A percentile compares a stretch with the other conserved stretches of the same genome.
phyloP scores from a whole-genome alignment of 2,888 invertebrate species.

The Cosmopolites sordidus region DNA sequence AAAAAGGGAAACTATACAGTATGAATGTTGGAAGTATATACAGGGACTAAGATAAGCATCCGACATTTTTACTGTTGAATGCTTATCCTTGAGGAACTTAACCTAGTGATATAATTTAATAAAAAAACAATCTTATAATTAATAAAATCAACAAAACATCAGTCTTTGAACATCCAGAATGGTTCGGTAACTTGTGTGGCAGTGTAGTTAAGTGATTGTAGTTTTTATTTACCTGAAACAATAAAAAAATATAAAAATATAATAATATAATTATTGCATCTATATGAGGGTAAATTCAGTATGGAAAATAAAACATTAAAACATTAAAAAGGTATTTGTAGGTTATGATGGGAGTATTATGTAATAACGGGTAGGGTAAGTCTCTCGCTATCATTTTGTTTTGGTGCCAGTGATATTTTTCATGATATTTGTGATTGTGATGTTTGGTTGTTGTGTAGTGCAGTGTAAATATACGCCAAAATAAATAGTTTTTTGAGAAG shows the following conservation, averaged over 20 bases:
- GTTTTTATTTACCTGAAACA: constrained; percentile 39
- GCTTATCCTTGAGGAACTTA: constrained; percentile 44
- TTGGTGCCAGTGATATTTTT: no score
- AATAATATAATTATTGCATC: no score
- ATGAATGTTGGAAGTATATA: constrained; percentile 11
- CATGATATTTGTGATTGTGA: no score
- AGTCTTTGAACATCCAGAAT: constrained; percentile 49
- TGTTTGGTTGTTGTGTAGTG: no score
- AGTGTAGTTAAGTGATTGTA: constrained; percentile 40
- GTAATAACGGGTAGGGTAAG: no score
- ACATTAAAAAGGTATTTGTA: no score
- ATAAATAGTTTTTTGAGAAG: no score
- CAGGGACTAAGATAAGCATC: constrained; percentile 11
- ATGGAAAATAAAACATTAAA: no score
- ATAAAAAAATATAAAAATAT: constrained; percentile 31
- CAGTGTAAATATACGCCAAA: no score
- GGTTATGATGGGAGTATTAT: no score
- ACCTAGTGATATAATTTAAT: constrained; percentile 49
- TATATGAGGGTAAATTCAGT: no score
- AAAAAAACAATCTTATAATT: constrained; percentile 46
- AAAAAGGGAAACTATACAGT: constrained; percentile 15
- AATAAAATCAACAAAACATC: constrained; percentile 49
- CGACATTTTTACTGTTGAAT: constrained; percentile 21
- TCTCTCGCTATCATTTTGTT: no score
- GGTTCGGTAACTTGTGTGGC: constrained; percentile 49